Conservation (phyloP, 1,140 invertebrate genomes). For the Procambarus clarkii region DNA sequence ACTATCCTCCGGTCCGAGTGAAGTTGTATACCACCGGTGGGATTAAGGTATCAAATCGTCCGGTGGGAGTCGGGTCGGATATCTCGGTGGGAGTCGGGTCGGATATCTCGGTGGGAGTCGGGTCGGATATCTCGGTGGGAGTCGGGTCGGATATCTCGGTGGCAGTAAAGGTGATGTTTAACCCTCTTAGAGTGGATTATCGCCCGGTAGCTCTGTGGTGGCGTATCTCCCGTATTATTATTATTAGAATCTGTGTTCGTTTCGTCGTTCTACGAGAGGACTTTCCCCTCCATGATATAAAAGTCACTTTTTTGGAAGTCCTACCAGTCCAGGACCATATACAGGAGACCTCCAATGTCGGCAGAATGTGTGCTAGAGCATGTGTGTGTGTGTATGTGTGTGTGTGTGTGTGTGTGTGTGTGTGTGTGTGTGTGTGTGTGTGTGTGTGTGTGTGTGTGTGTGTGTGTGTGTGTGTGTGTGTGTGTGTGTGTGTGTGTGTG, state of each 20-base stretch:
- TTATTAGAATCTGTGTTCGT: neutral
- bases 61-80: too few species aligned
- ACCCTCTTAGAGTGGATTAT: too few species aligned
- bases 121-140: too few species aligned
- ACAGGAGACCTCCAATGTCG: neutral
- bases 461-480: neutral
- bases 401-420: slow-evolving; percentile 9
- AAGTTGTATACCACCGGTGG: too few species aligned
- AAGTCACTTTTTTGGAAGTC: neutral
- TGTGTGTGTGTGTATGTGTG: neutral
- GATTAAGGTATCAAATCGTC: too few species aligned
- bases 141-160: too few species aligned
- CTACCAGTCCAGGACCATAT: too few species aligned
- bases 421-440: slow-evolving; percentile 5
- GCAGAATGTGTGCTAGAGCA: neutral
- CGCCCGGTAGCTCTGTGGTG: neutral
- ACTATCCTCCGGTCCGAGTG: too few species aligned
- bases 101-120: too few species aligned
- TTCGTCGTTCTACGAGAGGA: neutral
- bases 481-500: neutral
- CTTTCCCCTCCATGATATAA: neutral
- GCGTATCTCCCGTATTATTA: neutral
- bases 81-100: too few species aligned
- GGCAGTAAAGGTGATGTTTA: too few species aligned
- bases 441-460: neutral